Evolutionary conservation across 2,113 vertebrate genomes (phyloP), one percentile per base, ranked within the genome.

Genomic region (Sisor rabdophorus): DNA sequence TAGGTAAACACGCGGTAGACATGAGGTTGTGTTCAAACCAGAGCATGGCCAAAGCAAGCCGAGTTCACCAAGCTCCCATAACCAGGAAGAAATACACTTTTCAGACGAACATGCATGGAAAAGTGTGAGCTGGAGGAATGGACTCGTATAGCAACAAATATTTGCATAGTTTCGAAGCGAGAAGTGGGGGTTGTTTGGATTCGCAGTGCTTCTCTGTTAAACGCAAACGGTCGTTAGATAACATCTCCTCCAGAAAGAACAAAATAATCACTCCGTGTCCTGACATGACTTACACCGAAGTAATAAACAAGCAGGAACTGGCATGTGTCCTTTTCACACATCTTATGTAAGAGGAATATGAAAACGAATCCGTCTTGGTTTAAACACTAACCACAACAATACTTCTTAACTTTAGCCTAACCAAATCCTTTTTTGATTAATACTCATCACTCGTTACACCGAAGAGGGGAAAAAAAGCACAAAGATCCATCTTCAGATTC

Each of bases 1-100:
- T 89, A 87, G 73, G 81, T 87, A 90, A 90, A 92, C 88, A 90
- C 59, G 71, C 70, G 83, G 84, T 54, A 76, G 82, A 83, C 82
- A 80, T 69, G 70, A 75, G 79, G 80, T n/a, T 55, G 61, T 56
- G 89, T 88, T 83, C 87, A 89, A n/a, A 86, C 84, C 88, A 40
- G 19, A 2, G 24, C 32, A 16, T 22, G 58, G 76, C 76, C 76
- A 78, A 78, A 72, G 36, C 69, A 87, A 90, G 89, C 88, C 73
- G 72, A 84, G 87, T 89, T 89, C 83, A 72, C 54, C 48, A 36
- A 44, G 30, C 44, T 58, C 60, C 52, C 12, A 11, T 11, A 84
- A 80, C 63, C 60, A 79, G 61, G 80, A 86, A 86, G 79, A 81
- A 82, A 83, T 81, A 80, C 78, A 78, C 32, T 36, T 81, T 86